These are phyloP conservation scores for Hoplodrina blanda DNA, from an alignment of 2,888 invertebrate genomes.

Conservation along the genomic window DNA sequence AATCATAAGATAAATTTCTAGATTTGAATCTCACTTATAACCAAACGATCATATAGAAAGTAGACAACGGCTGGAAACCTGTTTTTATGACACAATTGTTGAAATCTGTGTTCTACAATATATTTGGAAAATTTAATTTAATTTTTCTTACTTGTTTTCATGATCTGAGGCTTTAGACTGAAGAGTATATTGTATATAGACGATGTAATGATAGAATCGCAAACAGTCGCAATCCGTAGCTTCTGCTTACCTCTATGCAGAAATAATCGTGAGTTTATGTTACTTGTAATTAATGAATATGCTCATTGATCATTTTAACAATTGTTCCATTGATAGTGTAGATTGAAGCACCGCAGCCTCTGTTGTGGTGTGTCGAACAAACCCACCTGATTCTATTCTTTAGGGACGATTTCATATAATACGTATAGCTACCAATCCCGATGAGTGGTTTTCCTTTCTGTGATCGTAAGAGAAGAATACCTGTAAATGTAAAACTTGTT, in stretches of 20 bases:
- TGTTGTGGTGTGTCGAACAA: constrained; percentile 71
- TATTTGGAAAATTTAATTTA: too few relatives aligned
- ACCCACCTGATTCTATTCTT: constrained; percentile 64
- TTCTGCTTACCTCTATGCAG: neutral
- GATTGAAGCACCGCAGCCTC: constrained; percentile 71
- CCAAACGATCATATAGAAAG: too few relatives aligned
- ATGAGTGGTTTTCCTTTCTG: constrained; percentile 65
- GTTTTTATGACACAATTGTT: neutral
- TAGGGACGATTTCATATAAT: constrained; percentile 57
- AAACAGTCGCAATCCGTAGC: too few relatives aligned
- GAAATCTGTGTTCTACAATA: neutral
- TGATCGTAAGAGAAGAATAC: constrained; percentile 53
- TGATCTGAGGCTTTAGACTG: neutral
- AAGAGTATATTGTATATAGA: neutral
- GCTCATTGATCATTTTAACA: constrained; percentile 52
- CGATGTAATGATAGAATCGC: neutral
- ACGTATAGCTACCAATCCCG: constrained; percentile 62
- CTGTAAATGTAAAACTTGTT: constrained; percentile 45
- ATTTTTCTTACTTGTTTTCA: neutral
- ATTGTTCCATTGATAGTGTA: constrained; percentile 62
- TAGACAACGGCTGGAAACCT: neutral
- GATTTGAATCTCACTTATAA: too few relatives aligned
- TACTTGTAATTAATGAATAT: constrained; percentile 53
- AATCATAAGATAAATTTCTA: too few relatives aligned
- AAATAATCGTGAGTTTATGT: neutral